phyloP scores from a whole-genome alignment of 30 jellyfish, hydroid and myxozoan genomes.

The Pelagia noctiluca region DNA sequence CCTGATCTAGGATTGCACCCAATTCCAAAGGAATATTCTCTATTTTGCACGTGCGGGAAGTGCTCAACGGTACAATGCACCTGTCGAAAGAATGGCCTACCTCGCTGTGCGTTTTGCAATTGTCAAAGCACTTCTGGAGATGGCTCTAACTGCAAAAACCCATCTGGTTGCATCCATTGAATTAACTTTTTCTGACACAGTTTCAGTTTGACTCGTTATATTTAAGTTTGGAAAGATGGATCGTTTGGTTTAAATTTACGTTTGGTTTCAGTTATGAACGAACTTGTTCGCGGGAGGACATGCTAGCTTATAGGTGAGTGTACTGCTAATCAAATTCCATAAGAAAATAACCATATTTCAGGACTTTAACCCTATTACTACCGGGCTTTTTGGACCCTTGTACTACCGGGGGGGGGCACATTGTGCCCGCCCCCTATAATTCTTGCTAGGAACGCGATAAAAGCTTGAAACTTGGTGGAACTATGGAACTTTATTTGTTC shows the following conservation, averaged over 20 bases:
- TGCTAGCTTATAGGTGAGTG: not conserved
- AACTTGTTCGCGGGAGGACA: not conserved
- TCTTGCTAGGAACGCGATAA: no score
- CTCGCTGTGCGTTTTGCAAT: conserved; percentile 35
- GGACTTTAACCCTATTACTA: not conserved
- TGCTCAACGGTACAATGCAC: conserved; percentile 25
- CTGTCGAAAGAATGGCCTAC: conserved; percentile 41
- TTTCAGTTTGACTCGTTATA: not conserved
- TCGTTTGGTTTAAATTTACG: not conserved
- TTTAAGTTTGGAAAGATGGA: not conserved
- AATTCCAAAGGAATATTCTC: conserved; percentile 33
- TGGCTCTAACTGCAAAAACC: conserved; percentile 37
- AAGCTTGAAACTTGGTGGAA: no score
- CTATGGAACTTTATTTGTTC: no score
- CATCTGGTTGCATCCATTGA: conserved; percentile 19
- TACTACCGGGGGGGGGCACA: no score
- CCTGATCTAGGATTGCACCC: conserved; percentile 51
- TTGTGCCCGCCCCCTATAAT: no score
- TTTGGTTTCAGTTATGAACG: no score
- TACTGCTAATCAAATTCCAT: not conserved
- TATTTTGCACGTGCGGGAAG: conserved; percentile 27
- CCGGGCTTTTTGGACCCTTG: no score
- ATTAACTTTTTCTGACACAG: not conserved
- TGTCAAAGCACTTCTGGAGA: conserved; percentile 43
- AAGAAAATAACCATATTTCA: not conserved